Evolutionary conservation across 1,140 invertebrate species (phyloP).

Genomic region (Aphidius gifuensis): DNA sequence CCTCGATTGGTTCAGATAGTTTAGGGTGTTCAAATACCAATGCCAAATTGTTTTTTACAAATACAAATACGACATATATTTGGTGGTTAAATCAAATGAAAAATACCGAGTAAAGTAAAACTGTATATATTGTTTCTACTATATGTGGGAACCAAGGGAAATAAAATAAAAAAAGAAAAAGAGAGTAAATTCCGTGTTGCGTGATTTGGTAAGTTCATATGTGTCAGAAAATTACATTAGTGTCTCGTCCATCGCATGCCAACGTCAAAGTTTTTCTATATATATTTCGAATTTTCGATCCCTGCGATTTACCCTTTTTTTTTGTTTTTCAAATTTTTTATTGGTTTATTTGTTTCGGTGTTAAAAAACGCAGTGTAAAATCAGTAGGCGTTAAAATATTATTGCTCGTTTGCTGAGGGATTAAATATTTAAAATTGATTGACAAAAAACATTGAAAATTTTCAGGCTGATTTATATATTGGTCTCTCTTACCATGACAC

Average conservation of each 20-base stretch:
- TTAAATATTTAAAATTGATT: too few relatives aligned
- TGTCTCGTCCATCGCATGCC: constrained; percentile 20
- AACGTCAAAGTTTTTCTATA: constrained; percentile 12
- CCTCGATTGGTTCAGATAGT: too few relatives aligned
- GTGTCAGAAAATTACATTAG: constrained; percentile 19
- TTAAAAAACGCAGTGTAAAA: not conserved
- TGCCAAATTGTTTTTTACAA: too few relatives aligned
- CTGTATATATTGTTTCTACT: constrained; percentile 23
- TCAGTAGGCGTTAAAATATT: too few relatives aligned
- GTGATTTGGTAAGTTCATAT: constrained; percentile 15
- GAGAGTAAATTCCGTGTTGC: constrained; percentile 19
- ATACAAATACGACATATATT: too few relatives aligned
- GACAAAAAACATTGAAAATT: too few relatives aligned
- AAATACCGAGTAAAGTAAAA: constrained; percentile 21
- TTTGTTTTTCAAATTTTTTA: not conserved
- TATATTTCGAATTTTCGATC: not conserved
- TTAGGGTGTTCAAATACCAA: too few relatives aligned
- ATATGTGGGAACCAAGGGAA: not conserved
- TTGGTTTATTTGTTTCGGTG: not conserved
- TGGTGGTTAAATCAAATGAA: too few relatives aligned
- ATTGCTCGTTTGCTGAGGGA: too few relatives aligned
- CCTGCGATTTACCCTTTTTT: constrained; percentile 11
- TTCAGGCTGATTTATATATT: too few relatives aligned
- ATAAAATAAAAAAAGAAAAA: constrained; percentile 6
- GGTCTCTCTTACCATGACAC: constrained; percentile 63